Evolutionary conservation across 23 tunicate species (phyloP).

Genomic region (Halocynthia aurantium): DNA sequence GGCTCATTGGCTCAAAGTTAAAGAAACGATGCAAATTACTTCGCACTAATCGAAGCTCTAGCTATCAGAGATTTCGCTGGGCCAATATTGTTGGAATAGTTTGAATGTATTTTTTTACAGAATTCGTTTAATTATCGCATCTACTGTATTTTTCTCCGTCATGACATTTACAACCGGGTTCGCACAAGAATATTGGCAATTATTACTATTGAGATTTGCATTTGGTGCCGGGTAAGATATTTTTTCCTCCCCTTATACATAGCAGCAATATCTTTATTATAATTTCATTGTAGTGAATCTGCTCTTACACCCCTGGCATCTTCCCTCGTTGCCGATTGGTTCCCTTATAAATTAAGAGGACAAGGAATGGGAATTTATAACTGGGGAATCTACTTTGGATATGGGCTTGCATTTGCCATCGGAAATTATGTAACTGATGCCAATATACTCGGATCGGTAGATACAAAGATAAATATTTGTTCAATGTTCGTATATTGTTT

Average conservation of each 20-base stretch:
- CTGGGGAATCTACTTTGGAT: conserved; percentile 39
- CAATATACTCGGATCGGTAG: conserved; percentile 21
- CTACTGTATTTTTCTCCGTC: conserved; percentile 11
- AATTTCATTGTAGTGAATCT: conserved; percentile 18
- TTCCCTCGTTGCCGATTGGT: conserved; percentile 32
- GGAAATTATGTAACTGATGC: conserved; percentile 36
- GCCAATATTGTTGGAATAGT: background rate
- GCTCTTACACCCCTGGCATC: conserved; percentile 31
- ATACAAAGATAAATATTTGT: conserved; percentile 1
- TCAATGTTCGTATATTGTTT: background rate
- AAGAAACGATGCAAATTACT: no score
- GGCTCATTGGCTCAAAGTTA: no score
- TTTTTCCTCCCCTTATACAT: background rate
- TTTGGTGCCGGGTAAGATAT: conserved; percentile 40
- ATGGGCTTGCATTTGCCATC: conserved; percentile 26
- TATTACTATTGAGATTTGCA: conserved; percentile 13
- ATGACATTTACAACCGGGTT: conserved; percentile 24
- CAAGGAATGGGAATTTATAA: conserved; percentile 24
- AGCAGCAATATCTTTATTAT: background rate
- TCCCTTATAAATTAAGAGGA: conserved; percentile 10
- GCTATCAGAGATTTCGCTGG: no score
- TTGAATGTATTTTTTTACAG: background rate
- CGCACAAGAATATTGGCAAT: conserved; percentile 29
- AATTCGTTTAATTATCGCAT: conserved; percentile 3
- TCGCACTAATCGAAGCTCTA: no score